Conservation (phyloP, 2,888 invertebrate genomes). For the Drosophila cognata region DNA sequence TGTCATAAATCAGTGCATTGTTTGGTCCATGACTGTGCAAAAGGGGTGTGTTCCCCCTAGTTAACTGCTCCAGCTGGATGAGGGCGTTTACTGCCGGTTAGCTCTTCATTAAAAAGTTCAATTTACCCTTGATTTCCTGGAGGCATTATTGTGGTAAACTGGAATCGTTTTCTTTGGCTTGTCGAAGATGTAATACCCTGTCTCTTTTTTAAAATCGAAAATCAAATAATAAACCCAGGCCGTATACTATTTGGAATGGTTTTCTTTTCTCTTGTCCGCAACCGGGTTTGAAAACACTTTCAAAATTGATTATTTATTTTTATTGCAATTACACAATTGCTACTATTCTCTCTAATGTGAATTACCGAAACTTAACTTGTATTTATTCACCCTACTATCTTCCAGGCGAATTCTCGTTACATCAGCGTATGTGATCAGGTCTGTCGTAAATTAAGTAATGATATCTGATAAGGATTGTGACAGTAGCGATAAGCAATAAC, state of each 20-base stretch:
- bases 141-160: constrained; percentile 60
- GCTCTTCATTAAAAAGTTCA: constrained; percentile 64
- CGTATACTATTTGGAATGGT: not conserved
- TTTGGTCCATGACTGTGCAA: constrained; percentile 34
- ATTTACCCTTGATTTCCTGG: constrained; percentile 57
- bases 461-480: constrained; percentile 52
- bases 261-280: not conserved
- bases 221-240: not conserved
- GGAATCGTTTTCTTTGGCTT: not conserved
- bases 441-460: constrained; percentile 53
- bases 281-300: no score
- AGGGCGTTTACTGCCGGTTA: constrained; percentile 7
- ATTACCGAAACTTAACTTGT: not conserved
- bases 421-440: constrained; percentile 5
- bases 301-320: not conserved
- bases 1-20: constrained; percentile 75
- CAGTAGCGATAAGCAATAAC: constrained; percentile 42
- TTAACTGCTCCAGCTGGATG: constrained; percentile 1
- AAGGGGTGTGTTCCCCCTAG: constrained; percentile 22
- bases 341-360: not conserved
- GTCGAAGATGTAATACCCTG: not conserved
- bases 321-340: not conserved
- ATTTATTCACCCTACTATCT: not conserved
- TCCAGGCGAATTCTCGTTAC: not conserved
- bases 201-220: not conserved